A percentile compares a stretch with the other conserved stretches of the same genome.
phyloP scores from a whole-genome alignment of 2,113 vertebrate genomes.

The Speoplatyrhinus poulsoni region DNA sequence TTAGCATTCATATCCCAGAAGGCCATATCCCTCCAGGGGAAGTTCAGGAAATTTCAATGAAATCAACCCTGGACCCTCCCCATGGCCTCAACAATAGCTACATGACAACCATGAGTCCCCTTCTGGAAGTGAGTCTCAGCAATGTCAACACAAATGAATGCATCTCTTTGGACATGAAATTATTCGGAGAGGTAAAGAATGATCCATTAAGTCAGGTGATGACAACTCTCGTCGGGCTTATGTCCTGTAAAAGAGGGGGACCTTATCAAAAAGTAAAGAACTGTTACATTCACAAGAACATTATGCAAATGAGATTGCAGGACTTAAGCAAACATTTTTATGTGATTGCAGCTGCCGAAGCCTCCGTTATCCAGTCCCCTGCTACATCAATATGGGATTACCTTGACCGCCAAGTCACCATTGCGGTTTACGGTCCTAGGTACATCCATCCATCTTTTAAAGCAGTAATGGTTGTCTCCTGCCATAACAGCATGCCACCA shows the following conservation, averaged over 20 bases:
- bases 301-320: conserved; percentile 85
- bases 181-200: conserved; percentile 84
- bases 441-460: conserved; percentile 93
- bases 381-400: conserved; percentile 81
- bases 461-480: conserved; percentile 82
- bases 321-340: conserved; percentile 85
- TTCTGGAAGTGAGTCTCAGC: conserved; percentile 86
- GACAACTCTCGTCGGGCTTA: conserved; percentile 84
- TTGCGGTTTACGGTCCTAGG: conserved; percentile 92
- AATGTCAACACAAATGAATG: conserved; percentile 83
- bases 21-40: conserved; percentile 86
- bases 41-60: conserved; percentile 87
- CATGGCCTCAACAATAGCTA: conserved; percentile 84
- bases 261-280: conserved; percentile 85
- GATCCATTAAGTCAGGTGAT: conserved; percentile 90
- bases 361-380: conserved; percentile 78
- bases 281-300: conserved; percentile 84
- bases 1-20: conserved; percentile 84
- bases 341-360: conserved; percentile 80
- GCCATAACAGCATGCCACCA: conserved; percentile 85
- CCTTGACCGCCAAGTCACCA: conserved; percentile 80
- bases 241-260: conserved; percentile 83
- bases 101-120: conserved; percentile 87
- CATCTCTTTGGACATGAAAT: conserved; percentile 87
- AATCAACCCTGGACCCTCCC: conserved; percentile 87